These are phyloP conservation scores for Syngnathus typhle DNA, from an alignment of 2,113 vertebrate species.

Conservation along the genomic window DNA sequence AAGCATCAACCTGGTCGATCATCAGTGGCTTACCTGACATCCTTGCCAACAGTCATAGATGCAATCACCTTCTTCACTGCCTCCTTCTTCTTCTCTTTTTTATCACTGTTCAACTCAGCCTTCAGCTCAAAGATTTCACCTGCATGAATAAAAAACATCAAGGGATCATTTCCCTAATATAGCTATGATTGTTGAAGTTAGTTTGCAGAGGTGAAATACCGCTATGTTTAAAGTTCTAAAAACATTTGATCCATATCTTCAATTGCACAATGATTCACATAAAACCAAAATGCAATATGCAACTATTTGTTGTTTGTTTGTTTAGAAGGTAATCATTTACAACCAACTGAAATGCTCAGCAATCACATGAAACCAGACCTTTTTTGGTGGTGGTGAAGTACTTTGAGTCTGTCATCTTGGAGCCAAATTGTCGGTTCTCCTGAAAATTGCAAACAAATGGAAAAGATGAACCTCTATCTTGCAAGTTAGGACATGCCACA, in stretches of 20 bases:
- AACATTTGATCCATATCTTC: neutral
- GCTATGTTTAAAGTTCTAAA: neutral
- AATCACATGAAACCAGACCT: slow-evolving; percentile 69
- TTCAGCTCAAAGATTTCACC: slow-evolving; percentile 99
- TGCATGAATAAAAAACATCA: slow-evolving; percentile 45
- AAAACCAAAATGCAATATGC: neutral
- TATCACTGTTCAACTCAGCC: slow-evolving; percentile 96
- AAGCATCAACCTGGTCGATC: neutral
- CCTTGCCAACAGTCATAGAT: slow-evolving; percentile 97
- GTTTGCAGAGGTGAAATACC: neutral
- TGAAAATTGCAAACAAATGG: slow-evolving; percentile 36
- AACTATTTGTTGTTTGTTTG: neutral
- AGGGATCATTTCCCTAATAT: neutral
- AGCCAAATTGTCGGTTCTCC: slow-evolving; percentile 74
- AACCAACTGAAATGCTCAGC: neutral
- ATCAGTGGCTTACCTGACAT: slow-evolving; percentile 81
- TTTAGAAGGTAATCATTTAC: neutral
- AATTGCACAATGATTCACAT: neutral
- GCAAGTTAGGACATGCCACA: slow-evolving; percentile 24
- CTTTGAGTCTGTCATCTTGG: slow-evolving; percentile 97
- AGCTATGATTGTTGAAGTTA: neutral
- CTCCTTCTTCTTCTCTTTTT: slow-evolving; percentile 99
- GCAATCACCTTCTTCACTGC: slow-evolving; percentile 99
- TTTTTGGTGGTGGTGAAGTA: slow-evolving; percentile 99
- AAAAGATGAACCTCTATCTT: slow-evolving; percentile 8